These are phyloP conservation scores for Limenitis camilla DNA, from an alignment of 2,888 invertebrate species.

Conservation along the genomic window DNA sequence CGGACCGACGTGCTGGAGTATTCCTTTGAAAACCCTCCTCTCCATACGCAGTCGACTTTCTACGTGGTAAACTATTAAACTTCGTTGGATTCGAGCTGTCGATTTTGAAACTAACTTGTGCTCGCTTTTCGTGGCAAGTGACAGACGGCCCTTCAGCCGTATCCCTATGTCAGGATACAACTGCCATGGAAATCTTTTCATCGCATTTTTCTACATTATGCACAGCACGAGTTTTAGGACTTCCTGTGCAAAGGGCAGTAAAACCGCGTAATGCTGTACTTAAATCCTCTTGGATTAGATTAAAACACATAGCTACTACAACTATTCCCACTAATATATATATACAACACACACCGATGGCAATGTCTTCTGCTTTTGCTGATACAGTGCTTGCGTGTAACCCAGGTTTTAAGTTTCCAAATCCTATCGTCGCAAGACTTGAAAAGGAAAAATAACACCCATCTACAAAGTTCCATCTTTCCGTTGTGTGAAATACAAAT, in stretches of 20 bases:
- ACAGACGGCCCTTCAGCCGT: slow-evolving; percentile 50
- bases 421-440: slow-evolving; percentile 86
- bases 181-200: slow-evolving; percentile 68
- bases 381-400: slow-evolving; percentile 64
- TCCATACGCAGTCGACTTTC: slow-evolving; percentile 48
- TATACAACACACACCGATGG: slow-evolving; percentile 84
- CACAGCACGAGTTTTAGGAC: slow-evolving; percentile 47
- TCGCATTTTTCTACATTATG: slow-evolving; percentile 64
- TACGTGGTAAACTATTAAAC: slow-evolving; percentile 75
- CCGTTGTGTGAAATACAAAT: slow-evolving; percentile 90
- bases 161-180: slow-evolving; percentile 75
- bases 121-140: slow-evolving; percentile 40
- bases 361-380: slow-evolving; percentile 75
- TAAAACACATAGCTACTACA: slow-evolving; percentile 90
- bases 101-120: slow-evolving; percentile 51
- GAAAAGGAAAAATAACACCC: slow-evolving; percentile 89
- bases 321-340: slow-evolving; percentile 91
- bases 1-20: slow-evolving; percentile 76
- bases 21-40: slow-evolving; percentile 77
- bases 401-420: slow-evolving; percentile 85
- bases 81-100: slow-evolving; percentile 61
- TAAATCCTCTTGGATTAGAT: slow-evolving; percentile 87
- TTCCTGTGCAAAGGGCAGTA: slow-evolving; percentile 40
- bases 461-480: slow-evolving; percentile 92
- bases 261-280: slow-evolving; percentile 36